Base-by-base conservation (phyloP, 2,113 vertebrate genomes). In the Myrmecophaga tridactyla region DNA sequence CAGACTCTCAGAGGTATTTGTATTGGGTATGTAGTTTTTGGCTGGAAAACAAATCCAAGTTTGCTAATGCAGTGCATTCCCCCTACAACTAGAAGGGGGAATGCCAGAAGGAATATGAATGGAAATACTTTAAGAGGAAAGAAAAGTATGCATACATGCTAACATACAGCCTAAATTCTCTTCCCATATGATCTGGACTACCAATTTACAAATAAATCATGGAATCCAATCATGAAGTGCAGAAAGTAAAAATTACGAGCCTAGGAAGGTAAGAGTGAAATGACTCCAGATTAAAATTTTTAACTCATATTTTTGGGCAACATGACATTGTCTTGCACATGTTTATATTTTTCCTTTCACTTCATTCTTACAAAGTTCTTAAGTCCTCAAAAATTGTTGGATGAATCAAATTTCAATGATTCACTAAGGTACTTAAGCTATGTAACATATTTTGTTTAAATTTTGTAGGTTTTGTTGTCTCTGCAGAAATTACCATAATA, bases 21-120 rank as follows among this genome's bases (percentile, higher is more conserved):
- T 97, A 92, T 96, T 97, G 97, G 96, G 86, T 96, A 93, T 97
- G 96, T 91, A 96, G 95, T 95, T 97, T 94, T 98, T 98, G 97
- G 87, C 92, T 82, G 73, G 96, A 97, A 97, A 98, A 91, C 48
- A 96, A 97, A 98, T 96, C 95, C 94, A 97, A 95, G 90, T 91
- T 96, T 96, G 80, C 93, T 90, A 95, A 97, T 94, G 92, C 89
- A 97, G 91, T 96, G 95, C 48, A 51, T 51, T 51, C 48, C 48
- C 77, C 85, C 88, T 90, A 93, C 89, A 97, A 96, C 96, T 92
- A 85, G 94, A 97, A 97, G 29, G 39, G 81, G 88, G 82, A 80
- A n/a, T 1, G 75, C 60, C 67, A 94, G 73, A 84, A 86, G 58
- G 14, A 72, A 46, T 58, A 86, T 91, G 48, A 69, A 13, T 95